Evolutionary conservation across 2,888 invertebrate species (phyloP), one percentile per base, ranked within the genome.

Genomic region (Mycalesis mineus): DNA sequence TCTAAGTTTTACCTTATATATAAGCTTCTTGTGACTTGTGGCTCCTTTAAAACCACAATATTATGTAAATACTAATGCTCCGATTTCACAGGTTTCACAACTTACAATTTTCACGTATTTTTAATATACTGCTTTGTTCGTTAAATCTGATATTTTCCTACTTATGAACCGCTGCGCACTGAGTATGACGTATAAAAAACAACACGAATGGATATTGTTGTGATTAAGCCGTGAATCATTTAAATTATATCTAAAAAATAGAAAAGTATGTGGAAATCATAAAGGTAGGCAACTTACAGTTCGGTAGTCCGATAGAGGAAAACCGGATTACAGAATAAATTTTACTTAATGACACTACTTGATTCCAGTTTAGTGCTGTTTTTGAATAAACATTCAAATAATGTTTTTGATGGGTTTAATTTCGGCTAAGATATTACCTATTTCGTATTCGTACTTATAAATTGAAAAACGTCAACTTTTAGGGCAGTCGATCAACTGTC

Each of bases 141-240:
- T n/a, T 8, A 14, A 29, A 31, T 31, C 13, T 13, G 11, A 28
- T 7, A 31, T 15, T 11, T 33, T 33, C 47, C 15, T 22, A 11
- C 11, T 8, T 9, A 11, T 9, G 11, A 47, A 9, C 15, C 31
- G n/a, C 7, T 47, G 47, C 15, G 31, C 15, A 47, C 15, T 31
- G 31, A 31, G 31, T 15, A 47, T 15, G 47, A 47, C 15, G 33
- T 33, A 47, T 33, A 11, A 4, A 37, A 31, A 36, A 48, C 40
- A 61, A 55, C 58, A 45, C 55, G 57, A 59, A 55, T 47, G 45
- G 22, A 55, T 59, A 55, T 51, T 58, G 48, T 47, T 58, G 31
- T 56, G 50, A 60, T 56, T 53, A 48, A 62, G 56, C 28, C 22
- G 53, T 69, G 68, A 70, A 63, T 68, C 69, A 69, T 55, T 63